phyloP scores from a whole-genome alignment of 2,888 invertebrate genomes.

The Drosophila kanekoi region DNA sequence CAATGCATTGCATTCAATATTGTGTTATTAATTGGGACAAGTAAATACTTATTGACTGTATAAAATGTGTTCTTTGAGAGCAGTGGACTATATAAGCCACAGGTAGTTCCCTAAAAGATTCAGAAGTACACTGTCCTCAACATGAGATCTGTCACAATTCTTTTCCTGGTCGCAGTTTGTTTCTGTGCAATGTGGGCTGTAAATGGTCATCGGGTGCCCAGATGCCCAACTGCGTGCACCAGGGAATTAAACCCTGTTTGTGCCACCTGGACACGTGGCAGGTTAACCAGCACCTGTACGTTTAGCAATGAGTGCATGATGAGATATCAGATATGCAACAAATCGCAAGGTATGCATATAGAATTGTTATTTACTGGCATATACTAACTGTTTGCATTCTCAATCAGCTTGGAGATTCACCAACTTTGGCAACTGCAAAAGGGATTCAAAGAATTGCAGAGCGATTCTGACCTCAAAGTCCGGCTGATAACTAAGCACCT shows the following conservation, averaged over 20 bases:
- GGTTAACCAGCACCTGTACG: slow-evolving; percentile 16
- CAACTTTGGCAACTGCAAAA: neutral
- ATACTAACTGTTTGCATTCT: neutral
- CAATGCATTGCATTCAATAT: too few species aligned
- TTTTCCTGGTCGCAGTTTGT: neutral
- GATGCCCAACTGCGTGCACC: neutral
- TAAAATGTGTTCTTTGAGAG: neutral
- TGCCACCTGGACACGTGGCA: neutral
- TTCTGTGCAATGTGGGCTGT: neutral
- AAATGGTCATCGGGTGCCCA: neutral
- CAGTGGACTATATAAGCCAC: slow-evolving; percentile 37
- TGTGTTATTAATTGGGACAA: neutral
- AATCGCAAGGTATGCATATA: slow-evolving; percentile 1
- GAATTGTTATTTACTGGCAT: neutral
- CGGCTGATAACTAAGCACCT: neutral
- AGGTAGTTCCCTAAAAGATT: too few species aligned
- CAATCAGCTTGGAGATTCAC: slow-evolving; percentile 12
- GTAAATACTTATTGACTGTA: neutral
- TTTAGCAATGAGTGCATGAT: slow-evolving; percentile 37
- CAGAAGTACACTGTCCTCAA: too few species aligned
- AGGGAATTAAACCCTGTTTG: slow-evolving; percentile 23
- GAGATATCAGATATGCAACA: neutral
- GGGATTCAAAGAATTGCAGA: neutral
- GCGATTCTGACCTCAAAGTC: neutral
- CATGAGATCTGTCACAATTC: slow-evolving; percentile 29